Percentiles rank a stretch among this genome's conserved stretches.
Evolutionary conservation across 1,140 invertebrate species (phyloP).

Genomic region (Laupala kohalensis): DNA sequence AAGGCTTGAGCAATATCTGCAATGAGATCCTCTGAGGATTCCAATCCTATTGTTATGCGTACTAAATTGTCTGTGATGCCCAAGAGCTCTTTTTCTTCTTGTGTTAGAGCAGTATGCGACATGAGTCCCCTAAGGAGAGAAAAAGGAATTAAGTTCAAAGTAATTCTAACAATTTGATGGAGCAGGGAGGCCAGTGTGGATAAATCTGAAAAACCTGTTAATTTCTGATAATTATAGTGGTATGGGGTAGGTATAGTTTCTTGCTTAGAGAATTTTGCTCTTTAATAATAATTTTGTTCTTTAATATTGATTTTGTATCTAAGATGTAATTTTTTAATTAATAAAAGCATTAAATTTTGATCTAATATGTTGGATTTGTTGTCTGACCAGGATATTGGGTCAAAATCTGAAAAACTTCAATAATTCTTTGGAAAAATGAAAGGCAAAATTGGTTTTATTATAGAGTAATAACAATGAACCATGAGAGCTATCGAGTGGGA

Average conservation of each 20-base stretch:
- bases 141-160: no score
- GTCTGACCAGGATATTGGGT: no score
- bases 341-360: no score
- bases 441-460: no score
- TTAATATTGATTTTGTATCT: neutral
- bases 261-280: neutral
- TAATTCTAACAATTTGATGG: no score
- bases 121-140: no score
- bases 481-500: no score
- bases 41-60: constrained; percentile 83
- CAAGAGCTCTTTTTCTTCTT: constrained; percentile 51
- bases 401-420: no score
- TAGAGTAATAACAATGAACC: no score
- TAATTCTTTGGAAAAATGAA: no score
- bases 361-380: no score
- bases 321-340: neutral
- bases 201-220: neutral
- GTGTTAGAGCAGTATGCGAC: constrained; percentile 70
- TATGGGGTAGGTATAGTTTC: neutral
- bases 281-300: neutral
- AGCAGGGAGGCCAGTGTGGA: no score
- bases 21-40: constrained; percentile 76
- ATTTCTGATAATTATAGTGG: neutral
- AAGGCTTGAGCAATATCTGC: constrained; percentile 72
- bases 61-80: constrained; percentile 81